A percentile compares a stretch with the other conserved stretches of the same genome.
Conservation (phyloP, 2,797 vertebrate genomes). For the Acanthis flammea region DNA sequence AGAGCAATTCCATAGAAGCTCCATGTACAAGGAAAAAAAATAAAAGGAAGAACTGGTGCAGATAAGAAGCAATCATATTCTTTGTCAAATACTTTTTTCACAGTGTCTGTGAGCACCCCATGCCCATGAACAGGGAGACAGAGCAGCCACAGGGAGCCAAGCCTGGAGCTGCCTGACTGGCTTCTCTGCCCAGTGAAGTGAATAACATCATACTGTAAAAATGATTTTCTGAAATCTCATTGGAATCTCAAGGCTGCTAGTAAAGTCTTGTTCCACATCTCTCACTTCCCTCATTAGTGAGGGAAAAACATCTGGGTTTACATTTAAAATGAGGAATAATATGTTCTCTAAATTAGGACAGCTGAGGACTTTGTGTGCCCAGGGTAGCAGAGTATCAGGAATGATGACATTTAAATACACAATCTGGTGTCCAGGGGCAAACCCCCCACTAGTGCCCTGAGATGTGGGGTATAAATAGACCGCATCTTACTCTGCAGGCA, state of each 20-base stretch:
- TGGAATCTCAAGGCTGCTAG: not conserved
- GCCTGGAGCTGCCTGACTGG: constrained; percentile 15
- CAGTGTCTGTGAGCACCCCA: constrained; percentile 43
- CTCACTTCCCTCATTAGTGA: not conserved
- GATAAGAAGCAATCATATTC: not conserved
- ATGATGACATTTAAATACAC: not conserved
- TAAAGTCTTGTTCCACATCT: not conserved
- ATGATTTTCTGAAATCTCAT: not conserved
- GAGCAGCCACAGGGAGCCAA: constrained; percentile 47
- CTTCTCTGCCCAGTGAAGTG: constrained; percentile 64
- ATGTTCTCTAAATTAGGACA: not conserved
- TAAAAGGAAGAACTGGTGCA: not conserved
- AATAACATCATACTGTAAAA: not conserved
- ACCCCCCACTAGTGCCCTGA: not conserved
- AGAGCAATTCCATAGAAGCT: not conserved
- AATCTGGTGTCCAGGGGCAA: not conserved
- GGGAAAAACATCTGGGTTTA: not conserved
- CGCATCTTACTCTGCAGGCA: not conserved
- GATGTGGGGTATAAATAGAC: not conserved
- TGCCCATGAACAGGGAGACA: not conserved
- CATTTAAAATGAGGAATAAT: not conserved
- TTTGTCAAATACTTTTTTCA: not conserved
- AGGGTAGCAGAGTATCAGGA: not conserved
- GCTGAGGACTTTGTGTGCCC: not conserved
- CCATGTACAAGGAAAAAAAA: not conserved